Base-by-base conservation (phyloP, 2,888 invertebrate genomes). In the Myopa tessellatipennis region DNA sequence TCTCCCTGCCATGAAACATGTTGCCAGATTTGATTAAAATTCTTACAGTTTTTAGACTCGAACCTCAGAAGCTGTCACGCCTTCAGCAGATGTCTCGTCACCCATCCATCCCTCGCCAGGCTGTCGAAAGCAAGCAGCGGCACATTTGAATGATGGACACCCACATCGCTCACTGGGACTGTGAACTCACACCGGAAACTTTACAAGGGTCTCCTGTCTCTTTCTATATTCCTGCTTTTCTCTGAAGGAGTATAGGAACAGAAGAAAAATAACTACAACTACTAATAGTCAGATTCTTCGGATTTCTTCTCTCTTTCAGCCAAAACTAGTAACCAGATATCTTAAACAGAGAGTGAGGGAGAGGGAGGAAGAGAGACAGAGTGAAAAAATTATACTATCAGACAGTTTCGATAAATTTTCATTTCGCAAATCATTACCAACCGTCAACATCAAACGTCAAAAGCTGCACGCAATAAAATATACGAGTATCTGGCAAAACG, bases 341-440 rank as follows among this genome's bases (percentile, higher is more conserved):
- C 45, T 45, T 6, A 45, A 10, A 26, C 26, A 26, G 26, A 26
- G 26, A 26, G 26, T 1, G 26, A 26, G 26, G 26, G 26, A 26
- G 26, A 26, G 26, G 2, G 26, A 26, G 26, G 26, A 2, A 26
- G 26, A 26, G 26, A 26, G 26, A 26, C 1, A 26, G 26, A 26
- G 26, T 50, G 10, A 50, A 50, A 10, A 50, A 50, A 50, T 50
- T 50, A 14, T 61, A 34, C n/a, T n/a, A 52, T 52, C 58, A 60
- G 50, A 61, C 77, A 45, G 26, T 75, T 73, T 73, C 80, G 79
- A 81, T 82, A 81, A 82, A 83, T 83, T 83, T 80, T 80, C 77
- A 79, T 81, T 83, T 81, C 77, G 80, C 80, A 82, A 80, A 79
- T 81, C 81, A 80, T 82, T 81, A 81, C 76, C 77, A 76, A 80